Conservation (phyloP, 2,797 vertebrate genomes). For the Aulostomus chinensis region DNA sequence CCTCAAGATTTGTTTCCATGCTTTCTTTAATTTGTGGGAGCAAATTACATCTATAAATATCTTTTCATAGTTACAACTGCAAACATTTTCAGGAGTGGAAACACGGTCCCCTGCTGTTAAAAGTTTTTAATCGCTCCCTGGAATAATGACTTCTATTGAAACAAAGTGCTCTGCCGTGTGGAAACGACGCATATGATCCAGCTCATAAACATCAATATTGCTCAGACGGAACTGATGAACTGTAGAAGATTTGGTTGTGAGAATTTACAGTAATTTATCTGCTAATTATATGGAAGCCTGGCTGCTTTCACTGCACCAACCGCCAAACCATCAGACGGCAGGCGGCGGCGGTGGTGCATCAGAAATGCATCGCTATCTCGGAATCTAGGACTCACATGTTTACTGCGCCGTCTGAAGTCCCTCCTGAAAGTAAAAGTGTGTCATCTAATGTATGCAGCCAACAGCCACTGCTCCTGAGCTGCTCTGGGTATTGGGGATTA, state of each 20-base stretch:
- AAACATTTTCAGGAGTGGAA: background rate
- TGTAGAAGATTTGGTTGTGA: conserved; percentile 4
- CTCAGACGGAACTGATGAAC: background rate
- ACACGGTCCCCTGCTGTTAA: background rate
- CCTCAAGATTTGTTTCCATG: no score
- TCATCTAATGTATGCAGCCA: conserved; percentile 73
- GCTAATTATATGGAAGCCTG: conserved; percentile 5
- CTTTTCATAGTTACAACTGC: conserved; percentile 7
- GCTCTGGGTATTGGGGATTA: conserved; percentile 70
- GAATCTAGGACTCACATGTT: conserved; percentile 71
- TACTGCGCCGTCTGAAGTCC: conserved; percentile 58
- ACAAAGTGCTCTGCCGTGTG: background rate
- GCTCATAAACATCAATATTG: background rate
- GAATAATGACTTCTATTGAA: conserved; percentile 28
- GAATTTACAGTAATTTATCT: conserved; percentile 20
- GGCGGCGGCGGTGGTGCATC: conserved; percentile 3
- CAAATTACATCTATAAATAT: no score
- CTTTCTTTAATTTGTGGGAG: no score
- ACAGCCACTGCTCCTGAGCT: conserved; percentile 64
- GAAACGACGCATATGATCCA: conserved; percentile 9
- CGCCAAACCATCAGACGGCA: background rate
- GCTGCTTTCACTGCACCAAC: background rate
- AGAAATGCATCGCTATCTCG: conserved; percentile 39
- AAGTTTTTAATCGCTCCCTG: conserved; percentile 27
- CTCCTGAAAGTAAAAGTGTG: conserved; percentile 73